Base-by-base conservation (phyloP, 2,797 vertebrate genomes). In the Acanthiza pusilla region DNA sequence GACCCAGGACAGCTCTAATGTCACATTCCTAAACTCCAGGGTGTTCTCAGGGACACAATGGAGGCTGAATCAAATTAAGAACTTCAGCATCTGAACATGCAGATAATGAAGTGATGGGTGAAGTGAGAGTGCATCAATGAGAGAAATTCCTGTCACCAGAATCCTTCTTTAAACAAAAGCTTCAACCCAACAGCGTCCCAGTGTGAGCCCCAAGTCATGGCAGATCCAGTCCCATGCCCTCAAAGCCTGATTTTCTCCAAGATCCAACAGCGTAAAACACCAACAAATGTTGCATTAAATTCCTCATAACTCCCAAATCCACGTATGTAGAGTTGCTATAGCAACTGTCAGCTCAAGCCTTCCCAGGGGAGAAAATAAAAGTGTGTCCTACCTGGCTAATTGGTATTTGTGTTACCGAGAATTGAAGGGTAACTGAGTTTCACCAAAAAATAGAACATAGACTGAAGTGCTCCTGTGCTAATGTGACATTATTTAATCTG, bases 271-370 rank as follows among this genome's bases (percentile, higher is more conserved):
- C 22, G 73, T 29, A 42, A 34, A 77, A 80, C 76, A 48, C 66
- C 85, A 85, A 66, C 89, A 92, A 94, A 88, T 25, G 51, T 55
- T 78, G 87, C 75, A 68, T 79, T 89, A 82, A 91, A 76, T 86
- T 43, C 48, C 75, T 94, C 53, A 29, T 51, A 89, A 91, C 82
- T 93, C 80, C 78, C 54, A 67, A 72, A 92, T 80, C 74, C 93
- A 91, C 66, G 30, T 29, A 83, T 80, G 74, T 34, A 77, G 74
- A 29, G 93, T 97, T 95, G 88, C 95, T 75, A 96, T 96, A 68
- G 96, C 80, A 97, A 97, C 96, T 95, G 82, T 70, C 79, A 95
- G 67, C 93, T 92, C 86, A 65, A 81, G 77, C 80, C 94, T 96
- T 96, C 91, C 84, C 92, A 60, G 19, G 81, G 79, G 94, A 94